Base-by-base conservation (phyloP, 2,888 invertebrate genomes). In the Dryobota labecula region DNA sequence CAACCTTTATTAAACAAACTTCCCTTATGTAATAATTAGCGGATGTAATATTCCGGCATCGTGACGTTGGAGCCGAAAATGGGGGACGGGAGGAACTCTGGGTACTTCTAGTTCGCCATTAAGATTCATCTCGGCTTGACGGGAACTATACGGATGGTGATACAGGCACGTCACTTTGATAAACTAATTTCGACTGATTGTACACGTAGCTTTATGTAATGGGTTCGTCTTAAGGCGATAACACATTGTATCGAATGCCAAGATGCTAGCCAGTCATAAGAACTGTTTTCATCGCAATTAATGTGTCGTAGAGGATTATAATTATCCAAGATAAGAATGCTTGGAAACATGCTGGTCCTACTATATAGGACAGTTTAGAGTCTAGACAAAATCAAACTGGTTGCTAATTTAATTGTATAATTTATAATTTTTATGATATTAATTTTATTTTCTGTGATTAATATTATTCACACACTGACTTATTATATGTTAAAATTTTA, bases 121-220 rank as follows among this genome's bases (percentile, higher is more conserved):
- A 83, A 79, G 80, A 62, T 70, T 81, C 62, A 75, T 71, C 61
- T 68, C 54, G 24, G 56, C 38, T 30, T 62, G 45, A 62, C 57
- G 61, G 47, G 38, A 76, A 79, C 78, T 73, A 57, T 72, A 58
- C 6, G 53, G 65, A 65, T 73, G 43, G 56, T 71, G 78, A 75
- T 61, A 81, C 57, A 68, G 60, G 70, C 72, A 58, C 57, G 62
- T 75, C 66, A 75, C 78, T 83, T 81, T 66, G 69, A 71, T 70
- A 75, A 81, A 83, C 83, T 83, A 79, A 81, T 81, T 79, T 72
- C 13, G 45, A 41, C 41, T 75, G 71, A 81, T 72, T 83, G 63
- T 80, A 54, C 64, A 83, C 69, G 75, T 80, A 64, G 67, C 63
- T 82, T 69, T 64, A 64, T 63, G 74, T 75, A 64, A 72, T 57